phyloP scores from a whole-genome alignment of 2,888 invertebrate genomes.

The Apodemia duryi region DNA sequence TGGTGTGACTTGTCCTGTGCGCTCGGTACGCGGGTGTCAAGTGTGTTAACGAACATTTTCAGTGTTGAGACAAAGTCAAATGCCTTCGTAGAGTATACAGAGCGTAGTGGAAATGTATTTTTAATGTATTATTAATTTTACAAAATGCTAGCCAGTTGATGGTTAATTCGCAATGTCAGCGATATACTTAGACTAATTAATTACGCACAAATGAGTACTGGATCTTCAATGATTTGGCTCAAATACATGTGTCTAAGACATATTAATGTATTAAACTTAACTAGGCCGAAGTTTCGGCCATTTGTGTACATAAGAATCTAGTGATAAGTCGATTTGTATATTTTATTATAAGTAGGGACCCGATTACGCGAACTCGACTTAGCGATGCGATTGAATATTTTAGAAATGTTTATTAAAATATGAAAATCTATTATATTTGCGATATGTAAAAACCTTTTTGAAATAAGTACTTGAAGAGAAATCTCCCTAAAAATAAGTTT shows the following conservation, averaged over 20 bases:
- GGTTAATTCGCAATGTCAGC: constrained; percentile 7
- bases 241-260: constrained; percentile 11
- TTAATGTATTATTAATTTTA: constrained; percentile 14
- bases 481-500: too few relatives aligned
- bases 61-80: background rate
- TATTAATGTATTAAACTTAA: constrained; percentile 14
- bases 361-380: constrained; percentile 53
- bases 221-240: background rate
- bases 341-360: constrained; percentile 45
- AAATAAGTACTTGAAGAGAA: too few relatives aligned
- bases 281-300: constrained; percentile 6
- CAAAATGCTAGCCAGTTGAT: background rate
- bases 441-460: too few relatives aligned
- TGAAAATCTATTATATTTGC: too few relatives aligned
- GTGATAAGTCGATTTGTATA: constrained; percentile 34
- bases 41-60: constrained; percentile 4
- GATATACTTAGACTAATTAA: constrained; percentile 4
- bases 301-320: constrained; percentile 40
- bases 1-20: background rate
- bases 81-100: constrained; percentile 9
- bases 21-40: background rate
- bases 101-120: constrained; percentile 12
- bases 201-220: constrained; percentile 9
- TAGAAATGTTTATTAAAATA: background rate
- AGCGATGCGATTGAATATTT: background rate